phyloP scores from a whole-genome alignment of 2,113 vertebrate genomes.

The Ophiodon elongatus region DNA sequence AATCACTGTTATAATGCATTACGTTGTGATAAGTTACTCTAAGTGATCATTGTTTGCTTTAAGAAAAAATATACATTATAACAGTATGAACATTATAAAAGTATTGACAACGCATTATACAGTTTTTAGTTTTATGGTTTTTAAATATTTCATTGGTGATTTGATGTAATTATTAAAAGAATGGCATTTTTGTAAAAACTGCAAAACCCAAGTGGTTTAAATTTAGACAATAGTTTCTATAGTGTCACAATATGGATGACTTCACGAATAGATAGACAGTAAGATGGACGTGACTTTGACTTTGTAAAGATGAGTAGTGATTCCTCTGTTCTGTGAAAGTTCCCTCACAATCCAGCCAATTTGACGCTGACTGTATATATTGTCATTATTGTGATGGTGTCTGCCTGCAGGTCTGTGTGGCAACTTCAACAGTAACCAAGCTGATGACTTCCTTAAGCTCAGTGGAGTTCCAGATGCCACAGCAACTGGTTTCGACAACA shows the following conservation, averaged over 20 bases:
- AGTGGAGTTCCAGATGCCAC: conserved; percentile 79
- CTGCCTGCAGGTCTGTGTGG: conserved; percentile 81
- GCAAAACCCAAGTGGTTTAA: background rate
- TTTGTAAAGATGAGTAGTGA: no score
- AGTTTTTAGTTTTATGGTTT: background rate
- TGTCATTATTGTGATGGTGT: background rate
- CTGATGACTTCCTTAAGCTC: conserved; percentile 78
- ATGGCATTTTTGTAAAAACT: background rate
- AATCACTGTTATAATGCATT: no score
- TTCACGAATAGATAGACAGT: no score
- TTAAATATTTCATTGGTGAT: background rate
- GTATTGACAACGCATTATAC: no score
- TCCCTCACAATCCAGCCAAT: no score
- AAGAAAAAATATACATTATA: no score
- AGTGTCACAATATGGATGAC: no score
- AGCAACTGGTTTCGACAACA: conserved; percentile 79
- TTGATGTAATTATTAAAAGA: background rate
- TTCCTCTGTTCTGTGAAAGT: background rate
- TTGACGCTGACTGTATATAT: no score
- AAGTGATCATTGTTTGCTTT: no score
- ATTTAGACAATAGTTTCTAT: background rate
- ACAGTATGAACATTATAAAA: no score
- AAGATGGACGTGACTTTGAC: no score
- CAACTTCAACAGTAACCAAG: conserved; percentile 81
- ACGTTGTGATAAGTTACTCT: no score